phyloP scores from a whole-genome alignment of 2,888 invertebrate genomes.

The Philaethria dido region DNA sequence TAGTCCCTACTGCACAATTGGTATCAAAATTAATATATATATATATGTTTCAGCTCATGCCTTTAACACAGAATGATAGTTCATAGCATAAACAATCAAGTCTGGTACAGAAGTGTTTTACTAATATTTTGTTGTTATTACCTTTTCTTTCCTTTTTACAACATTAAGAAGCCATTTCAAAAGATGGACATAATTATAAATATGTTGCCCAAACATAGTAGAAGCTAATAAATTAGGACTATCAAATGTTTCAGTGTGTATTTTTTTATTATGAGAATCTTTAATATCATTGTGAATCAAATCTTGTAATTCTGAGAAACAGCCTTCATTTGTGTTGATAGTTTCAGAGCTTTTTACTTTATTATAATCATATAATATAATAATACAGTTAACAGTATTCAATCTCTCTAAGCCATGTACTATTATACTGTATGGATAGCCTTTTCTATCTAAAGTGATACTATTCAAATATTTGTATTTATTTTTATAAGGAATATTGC shows the following conservation, averaged over 20 bases:
- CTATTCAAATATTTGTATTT: constrained; percentile 46
- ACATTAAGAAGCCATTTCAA: constrained; percentile 61
- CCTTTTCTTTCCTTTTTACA: constrained; percentile 60
- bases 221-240: constrained; percentile 61
- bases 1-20: no score
- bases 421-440: constrained; percentile 49
- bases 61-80: no score
- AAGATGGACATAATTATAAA: constrained; percentile 63
- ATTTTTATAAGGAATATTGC: constrained; percentile 41
- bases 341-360: constrained; percentile 67
- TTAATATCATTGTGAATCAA: constrained; percentile 56
- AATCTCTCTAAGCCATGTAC: constrained; percentile 53
- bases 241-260: constrained; percentile 43
- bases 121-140: constrained; percentile 50
- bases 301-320: constrained; percentile 59
- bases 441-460: constrained; percentile 50
- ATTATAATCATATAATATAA: constrained; percentile 67
- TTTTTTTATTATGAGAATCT: constrained; percentile 26
- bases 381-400: constrained; percentile 53
- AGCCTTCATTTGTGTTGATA: constrained; percentile 53
- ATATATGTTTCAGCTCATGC: no score
- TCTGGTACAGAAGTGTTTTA: no score
- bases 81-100: no score
- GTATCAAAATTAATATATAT: no score
- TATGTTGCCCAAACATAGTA: constrained; percentile 71